Percentiles rank a stretch among this genome's conserved stretches.
Conservation (phyloP, 2,888 invertebrate species). For the Drymonia ruficornis region DNA sequence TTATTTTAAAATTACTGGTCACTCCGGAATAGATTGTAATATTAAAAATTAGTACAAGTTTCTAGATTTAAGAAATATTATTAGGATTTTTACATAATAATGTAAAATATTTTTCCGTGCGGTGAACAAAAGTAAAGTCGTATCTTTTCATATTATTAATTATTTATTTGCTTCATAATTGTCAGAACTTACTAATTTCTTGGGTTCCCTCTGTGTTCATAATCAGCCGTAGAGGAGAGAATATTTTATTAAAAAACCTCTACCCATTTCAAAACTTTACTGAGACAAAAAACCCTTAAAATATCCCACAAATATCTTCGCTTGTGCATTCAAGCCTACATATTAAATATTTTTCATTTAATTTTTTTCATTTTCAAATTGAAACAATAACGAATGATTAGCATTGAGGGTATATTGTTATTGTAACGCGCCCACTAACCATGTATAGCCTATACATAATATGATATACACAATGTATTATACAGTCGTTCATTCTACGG, state of each 20-base stretch:
- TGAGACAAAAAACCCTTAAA: too few species aligned
- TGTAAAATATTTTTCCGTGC: neutral
- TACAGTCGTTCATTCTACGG: slow-evolving; percentile 71
- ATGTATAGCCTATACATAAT: slow-evolving; percentile 58
- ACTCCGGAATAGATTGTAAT: neutral
- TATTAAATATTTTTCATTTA: too few species aligned
- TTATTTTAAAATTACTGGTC: slow-evolving; percentile 6
- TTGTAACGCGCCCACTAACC: slow-evolving; percentile 44
- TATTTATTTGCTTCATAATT: too few species aligned
- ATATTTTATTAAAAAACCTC: too few species aligned
- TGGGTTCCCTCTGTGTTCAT: too few species aligned
- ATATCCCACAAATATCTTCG: too few species aligned
- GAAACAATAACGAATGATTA: too few species aligned
- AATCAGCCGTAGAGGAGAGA: too few species aligned
- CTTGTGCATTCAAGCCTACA: too few species aligned
- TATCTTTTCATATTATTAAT: neutral
- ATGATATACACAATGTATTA: slow-evolving; percentile 66
- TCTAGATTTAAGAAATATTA: neutral
- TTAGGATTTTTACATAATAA: neutral
- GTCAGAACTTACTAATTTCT: too few species aligned
- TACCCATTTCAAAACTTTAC: too few species aligned
- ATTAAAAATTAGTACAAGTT: neutral
- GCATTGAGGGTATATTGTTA: slow-evolving; percentile 19
- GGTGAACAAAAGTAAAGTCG: neutral
- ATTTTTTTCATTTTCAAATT: too few species aligned